Evolutionary conservation across 2,797 vertebrate genomes (phyloP).

Genomic region (Argentina silus): DNA sequence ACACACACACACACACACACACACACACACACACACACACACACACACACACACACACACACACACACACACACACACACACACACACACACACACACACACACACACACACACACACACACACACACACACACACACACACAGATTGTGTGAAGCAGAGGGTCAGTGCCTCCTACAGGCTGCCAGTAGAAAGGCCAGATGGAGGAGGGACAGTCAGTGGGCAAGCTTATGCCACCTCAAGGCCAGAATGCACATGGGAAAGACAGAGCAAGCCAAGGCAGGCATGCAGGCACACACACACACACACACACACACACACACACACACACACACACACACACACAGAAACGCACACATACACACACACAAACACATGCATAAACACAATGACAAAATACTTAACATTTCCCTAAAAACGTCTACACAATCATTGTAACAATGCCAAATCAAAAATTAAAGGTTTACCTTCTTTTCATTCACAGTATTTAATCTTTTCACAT

Average conservation of each 20-base stretch:
- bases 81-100: too few species aligned
- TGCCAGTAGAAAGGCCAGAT: not conserved
- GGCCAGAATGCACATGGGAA: not conserved
- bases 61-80: too few species aligned
- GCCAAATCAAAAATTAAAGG: not conserved
- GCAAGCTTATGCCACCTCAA: not conserved
- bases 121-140: not conserved
- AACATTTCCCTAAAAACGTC: not conserved
- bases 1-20: too few species aligned
- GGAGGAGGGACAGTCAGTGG: not conserved
- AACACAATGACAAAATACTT: not conserved
- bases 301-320: slow-evolving; percentile 18
- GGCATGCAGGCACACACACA: slow-evolving; percentile 4
- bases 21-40: too few species aligned
- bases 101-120: not conserved
- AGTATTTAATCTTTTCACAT: not conserved
- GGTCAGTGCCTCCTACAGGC: not conserved
- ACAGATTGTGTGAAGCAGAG: not conserved
- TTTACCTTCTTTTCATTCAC: not conserved
- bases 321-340: slow-evolving; percentile 21
- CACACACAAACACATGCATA: slow-evolving; percentile 9
- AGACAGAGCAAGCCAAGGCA: not conserved
- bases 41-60: too few species aligned
- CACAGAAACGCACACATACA: slow-evolving; percentile 8
- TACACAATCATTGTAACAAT: not conserved